These are phyloP conservation scores for Pyralis farinalis DNA, from an alignment of 2,888 invertebrate species.

Conservation along the genomic window DNA sequence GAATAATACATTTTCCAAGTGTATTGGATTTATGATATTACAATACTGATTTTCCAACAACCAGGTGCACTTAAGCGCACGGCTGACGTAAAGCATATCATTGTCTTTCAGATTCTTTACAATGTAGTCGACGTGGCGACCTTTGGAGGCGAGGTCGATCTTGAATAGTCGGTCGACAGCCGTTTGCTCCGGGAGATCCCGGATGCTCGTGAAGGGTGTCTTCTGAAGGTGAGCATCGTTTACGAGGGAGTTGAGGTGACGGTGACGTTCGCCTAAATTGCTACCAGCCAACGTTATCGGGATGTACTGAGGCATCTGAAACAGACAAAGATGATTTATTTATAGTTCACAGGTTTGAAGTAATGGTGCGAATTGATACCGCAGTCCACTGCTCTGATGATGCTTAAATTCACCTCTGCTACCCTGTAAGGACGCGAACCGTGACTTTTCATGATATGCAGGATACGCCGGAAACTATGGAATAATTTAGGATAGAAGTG, in stretches of 20 bases:
- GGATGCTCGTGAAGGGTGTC: conserved; percentile 18
- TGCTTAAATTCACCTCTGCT: too few relatives aligned
- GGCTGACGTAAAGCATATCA: conserved; percentile 55
- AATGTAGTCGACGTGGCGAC: conserved; percentile 43
- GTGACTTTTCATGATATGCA: too few relatives aligned
- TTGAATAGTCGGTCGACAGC: conserved; percentile 50
- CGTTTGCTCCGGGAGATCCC: conserved; percentile 30
- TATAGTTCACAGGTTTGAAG: too few relatives aligned
- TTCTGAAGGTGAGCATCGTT: conserved; percentile 21
- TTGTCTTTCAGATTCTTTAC: conserved; percentile 44
- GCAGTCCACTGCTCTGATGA: too few relatives aligned
- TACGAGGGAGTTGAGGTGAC: conserved; percentile 38
- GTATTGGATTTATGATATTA: conserved; percentile 43
- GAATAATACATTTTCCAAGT: conserved; percentile 45
- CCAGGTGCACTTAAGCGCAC: conserved; percentile 52
- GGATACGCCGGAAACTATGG: too few relatives aligned
- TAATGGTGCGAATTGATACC: too few relatives aligned
- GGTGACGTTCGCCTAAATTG: conserved; percentile 44
- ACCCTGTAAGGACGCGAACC: too few relatives aligned
- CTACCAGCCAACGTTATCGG: conserved; percentile 39
- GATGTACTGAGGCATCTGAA: conserved; percentile 33
- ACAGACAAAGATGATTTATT: too few relatives aligned
- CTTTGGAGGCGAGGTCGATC: conserved; percentile 50
- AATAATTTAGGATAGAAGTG: too few relatives aligned
- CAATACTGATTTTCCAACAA: conserved; percentile 33